A percentile compares a stretch with the other conserved stretches of the same genome.
Conservation (phyloP, 2,113 vertebrate species). For the Castor canadensis region DNA sequence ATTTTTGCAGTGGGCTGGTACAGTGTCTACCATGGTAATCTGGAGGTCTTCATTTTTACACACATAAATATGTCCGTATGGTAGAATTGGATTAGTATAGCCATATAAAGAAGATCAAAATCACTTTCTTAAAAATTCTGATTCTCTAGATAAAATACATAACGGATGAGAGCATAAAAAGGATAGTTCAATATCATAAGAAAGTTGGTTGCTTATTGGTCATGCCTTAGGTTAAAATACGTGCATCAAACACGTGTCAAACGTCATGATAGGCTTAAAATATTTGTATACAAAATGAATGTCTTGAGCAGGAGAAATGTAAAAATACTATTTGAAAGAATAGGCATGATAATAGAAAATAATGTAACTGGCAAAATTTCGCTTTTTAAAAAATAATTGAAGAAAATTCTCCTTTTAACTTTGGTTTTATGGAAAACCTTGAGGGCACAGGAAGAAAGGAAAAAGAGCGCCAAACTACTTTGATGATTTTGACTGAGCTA, state of each 20-base stretch:
- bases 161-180: not conserved
- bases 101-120: slow-evolving; percentile 63
- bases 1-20: slow-evolving; percentile 51
- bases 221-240: slow-evolving; percentile 52
- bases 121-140: slow-evolving; percentile 46
- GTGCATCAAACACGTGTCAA: not conserved
- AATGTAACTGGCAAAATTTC: not conserved
- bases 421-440: slow-evolving; percentile 29
- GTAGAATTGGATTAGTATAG: slow-evolving; percentile 76
- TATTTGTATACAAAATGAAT: slow-evolving; percentile 5
- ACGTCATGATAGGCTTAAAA: not conserved
- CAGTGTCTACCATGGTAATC: slow-evolving; percentile 51
- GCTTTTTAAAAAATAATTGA: not conserved
- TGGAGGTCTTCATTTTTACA: slow-evolving; percentile 77
- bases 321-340: slow-evolving; percentile 30
- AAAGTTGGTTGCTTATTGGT: slow-evolving; percentile 34
- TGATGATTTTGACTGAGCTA: not conserved
- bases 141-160: slow-evolving; percentile 47
- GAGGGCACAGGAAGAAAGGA: not conserved
- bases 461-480: not conserved
- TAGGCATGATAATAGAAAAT: not conserved
- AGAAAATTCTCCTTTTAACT: not conserved
- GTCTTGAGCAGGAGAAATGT: not conserved
- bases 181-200: not conserved
- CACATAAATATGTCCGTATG: slow-evolving; percentile 70